Evolutionary conservation across 2,888 invertebrate species (phyloP).

Genomic region (Drosophila glabriapex): DNA sequence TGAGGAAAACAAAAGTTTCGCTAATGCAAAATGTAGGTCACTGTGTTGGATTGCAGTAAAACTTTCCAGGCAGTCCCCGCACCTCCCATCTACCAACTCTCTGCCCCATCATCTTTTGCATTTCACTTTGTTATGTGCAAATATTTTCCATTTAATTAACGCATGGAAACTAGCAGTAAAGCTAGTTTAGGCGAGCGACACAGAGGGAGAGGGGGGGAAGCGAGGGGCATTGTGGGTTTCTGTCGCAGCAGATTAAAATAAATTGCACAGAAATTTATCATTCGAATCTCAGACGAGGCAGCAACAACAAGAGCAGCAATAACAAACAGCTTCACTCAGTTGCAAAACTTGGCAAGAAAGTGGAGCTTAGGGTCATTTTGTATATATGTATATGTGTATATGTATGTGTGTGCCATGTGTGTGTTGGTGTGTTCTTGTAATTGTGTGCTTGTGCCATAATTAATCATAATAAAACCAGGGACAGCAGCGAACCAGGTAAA

Average conservation of each 20-base stretch:
- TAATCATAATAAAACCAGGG: slow-evolving; percentile 77
- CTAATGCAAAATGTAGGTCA: slow-evolving; percentile 67
- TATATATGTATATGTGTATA: not conserved
- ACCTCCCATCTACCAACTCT: not conserved
- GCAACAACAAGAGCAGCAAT: slow-evolving; percentile 30
- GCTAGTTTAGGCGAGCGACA: not conserved
- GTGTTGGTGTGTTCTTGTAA: slow-evolving; percentile 37
- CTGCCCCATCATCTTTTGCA: slow-evolving; percentile 1
- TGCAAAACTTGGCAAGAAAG: slow-evolving; percentile 74
- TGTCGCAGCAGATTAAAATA: slow-evolving; percentile 78
- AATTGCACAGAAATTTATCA: slow-evolving; percentile 78
- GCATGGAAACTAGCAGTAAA: slow-evolving; percentile 62
- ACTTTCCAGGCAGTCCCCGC: slow-evolving; percentile 31
- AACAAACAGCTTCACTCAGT: slow-evolving; percentile 67
- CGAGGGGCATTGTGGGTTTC: slow-evolving; percentile 19
- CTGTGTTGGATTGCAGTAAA: slow-evolving; percentile 63
- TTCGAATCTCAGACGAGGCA: slow-evolving; percentile 65
- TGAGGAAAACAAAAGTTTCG: slow-evolving; percentile 58
- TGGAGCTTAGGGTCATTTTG: slow-evolving; percentile 68
- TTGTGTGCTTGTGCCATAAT: slow-evolving; percentile 61
- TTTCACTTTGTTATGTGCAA: slow-evolving; percentile 60
- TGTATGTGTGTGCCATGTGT: slow-evolving; percentile 30
- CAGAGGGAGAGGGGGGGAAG: not conserved
- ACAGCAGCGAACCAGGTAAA: slow-evolving; percentile 52
- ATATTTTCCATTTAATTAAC: slow-evolving; percentile 80